Evolutionary conservation across 1,140 invertebrate species (phyloP).

Genomic region (Harlomillsia oculata): DNA sequence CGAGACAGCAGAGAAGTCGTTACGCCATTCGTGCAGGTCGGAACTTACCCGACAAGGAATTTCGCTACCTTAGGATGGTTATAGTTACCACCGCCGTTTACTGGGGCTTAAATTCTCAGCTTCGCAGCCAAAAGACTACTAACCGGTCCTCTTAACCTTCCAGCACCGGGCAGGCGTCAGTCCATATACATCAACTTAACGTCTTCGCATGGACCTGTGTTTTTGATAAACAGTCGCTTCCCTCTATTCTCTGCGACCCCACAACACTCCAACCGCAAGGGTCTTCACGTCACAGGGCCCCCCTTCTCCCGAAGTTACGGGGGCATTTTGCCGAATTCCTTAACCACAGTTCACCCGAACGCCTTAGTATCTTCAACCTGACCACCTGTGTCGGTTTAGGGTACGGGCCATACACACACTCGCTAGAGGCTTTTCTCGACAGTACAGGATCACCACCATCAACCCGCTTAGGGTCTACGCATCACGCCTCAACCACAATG

Average conservation of each 20-base stretch:
- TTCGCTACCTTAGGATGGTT: conserved; percentile 38
- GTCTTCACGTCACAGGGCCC: not conserved
- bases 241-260: conserved; percentile 33
- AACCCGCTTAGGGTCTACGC: too few species aligned
- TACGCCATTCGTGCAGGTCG: conserved; percentile 59
- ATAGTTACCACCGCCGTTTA: conserved; percentile 44
- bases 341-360: conserved; percentile 38
- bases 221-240: conserved; percentile 42
- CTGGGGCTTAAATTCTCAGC: conserved; percentile 39
- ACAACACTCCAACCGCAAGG: too few species aligned
- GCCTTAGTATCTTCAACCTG: conserved; percentile 39
- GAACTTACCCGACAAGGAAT: conserved; percentile 55
- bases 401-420: conserved; percentile 36
- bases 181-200: conserved; percentile 40
- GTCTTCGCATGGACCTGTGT: conserved; percentile 40
- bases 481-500: not conserved
- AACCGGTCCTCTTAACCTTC: conserved; percentile 39
- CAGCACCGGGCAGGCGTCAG: conserved; percentile 42
- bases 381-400: conserved; percentile 42
- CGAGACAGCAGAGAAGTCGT: conserved; percentile 40
- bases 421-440: conserved; percentile 31
- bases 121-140: conserved; percentile 36
- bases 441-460: not conserved
- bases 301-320: conserved; percentile 41
- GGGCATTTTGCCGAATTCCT: conserved; percentile 41